A percentile compares a stretch with the other conserved stretches of the same genome.
These are phyloP conservation scores for Gambelia wislizenii DNA, from an alignment of 2,797 vertebrate species.

Conservation along the genomic window DNA sequence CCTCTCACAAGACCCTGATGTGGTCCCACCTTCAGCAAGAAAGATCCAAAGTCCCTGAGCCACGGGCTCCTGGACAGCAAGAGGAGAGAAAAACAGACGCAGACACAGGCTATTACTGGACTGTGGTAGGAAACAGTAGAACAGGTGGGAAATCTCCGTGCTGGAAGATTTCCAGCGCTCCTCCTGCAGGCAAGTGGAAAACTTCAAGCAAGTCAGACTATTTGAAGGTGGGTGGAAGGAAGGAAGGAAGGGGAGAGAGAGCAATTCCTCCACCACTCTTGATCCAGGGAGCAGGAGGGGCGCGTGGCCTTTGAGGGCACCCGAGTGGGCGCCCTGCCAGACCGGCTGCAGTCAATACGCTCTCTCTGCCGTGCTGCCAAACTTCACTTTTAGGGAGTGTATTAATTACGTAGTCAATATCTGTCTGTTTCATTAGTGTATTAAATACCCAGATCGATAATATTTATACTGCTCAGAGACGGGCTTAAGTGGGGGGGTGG, in stretches of 20 bases:
- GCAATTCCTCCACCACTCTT: too few species aligned
- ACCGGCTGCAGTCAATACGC: conserved; percentile 76
- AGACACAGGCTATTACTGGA: too few species aligned
- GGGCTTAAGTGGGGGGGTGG: conserved; percentile 63
- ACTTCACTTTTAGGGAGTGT: conserved; percentile 82
- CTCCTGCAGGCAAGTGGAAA: conserved; percentile 61
- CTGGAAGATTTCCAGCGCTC: conserved; percentile 14
- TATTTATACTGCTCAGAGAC: conserved; percentile 81
- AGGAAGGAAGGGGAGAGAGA: not conserved
- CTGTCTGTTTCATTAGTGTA: conserved; percentile 83
- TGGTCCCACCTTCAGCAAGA: not conserved
- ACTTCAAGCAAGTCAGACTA: not conserved
- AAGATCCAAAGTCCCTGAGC: not conserved
- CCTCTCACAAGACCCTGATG: not conserved
- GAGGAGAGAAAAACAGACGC: not conserved
- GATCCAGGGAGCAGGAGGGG: not conserved
- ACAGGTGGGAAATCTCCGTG: not conserved
- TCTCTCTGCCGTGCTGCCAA: conserved; percentile 76
- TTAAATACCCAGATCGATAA: conserved; percentile 84
- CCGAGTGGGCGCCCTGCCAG: conserved; percentile 51
- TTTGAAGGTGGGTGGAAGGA: not conserved
- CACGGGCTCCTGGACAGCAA: not conserved
- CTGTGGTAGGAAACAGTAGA: not conserved
- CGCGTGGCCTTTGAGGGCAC: too few species aligned
- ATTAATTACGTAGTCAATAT: conserved; percentile 85